A percentile compares a stretch with the other conserved stretches of the same genome.
These are phyloP conservation scores for Apeltes quadracus DNA, from an alignment of 2,113 vertebrate genomes.

Conservation along the genomic window DNA sequence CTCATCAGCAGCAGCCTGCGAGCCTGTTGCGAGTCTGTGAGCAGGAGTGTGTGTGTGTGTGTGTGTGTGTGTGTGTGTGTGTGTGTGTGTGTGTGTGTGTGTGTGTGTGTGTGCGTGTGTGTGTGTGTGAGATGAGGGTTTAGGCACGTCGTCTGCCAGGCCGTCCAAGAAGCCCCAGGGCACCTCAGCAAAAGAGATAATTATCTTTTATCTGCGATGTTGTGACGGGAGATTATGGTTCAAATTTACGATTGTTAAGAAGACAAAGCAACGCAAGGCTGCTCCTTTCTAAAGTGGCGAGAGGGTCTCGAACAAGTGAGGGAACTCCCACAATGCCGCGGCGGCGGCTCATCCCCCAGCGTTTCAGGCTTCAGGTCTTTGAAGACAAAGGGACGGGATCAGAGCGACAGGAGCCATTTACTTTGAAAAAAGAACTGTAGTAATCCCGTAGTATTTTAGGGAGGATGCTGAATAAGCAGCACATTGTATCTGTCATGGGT, in stretches of 20 bases:
- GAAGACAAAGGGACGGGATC: constrained; percentile 42
- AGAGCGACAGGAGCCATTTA: constrained; percentile 36
- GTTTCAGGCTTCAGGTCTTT: constrained; percentile 67
- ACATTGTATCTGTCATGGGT: neutral
- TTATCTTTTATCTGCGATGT: constrained; percentile 85
- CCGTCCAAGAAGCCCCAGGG: constrained; percentile 78
- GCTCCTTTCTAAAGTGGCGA: constrained; percentile 70
- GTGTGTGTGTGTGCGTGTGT: constrained; percentile 42
- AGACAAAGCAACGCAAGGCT: constrained; percentile 77
- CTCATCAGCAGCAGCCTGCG: constrained; percentile 13
- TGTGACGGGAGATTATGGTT: constrained; percentile 85
- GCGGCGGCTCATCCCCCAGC: constrained; percentile 60
- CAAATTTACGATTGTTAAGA: constrained; percentile 84
- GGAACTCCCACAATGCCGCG: constrained; percentile 74
- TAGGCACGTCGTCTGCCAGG: constrained; percentile 72
- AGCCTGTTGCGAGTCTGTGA: constrained; percentile 38
- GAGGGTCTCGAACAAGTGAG: constrained; percentile 66
- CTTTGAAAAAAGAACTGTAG: constrained; percentile 23
- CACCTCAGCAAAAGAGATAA: constrained; percentile 80
- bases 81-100: constrained; percentile 37
- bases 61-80: constrained; percentile 56
- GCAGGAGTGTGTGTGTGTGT: constrained; percentile 25
- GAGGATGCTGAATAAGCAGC: constrained; percentile 1
- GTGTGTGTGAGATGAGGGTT: constrained; percentile 66
- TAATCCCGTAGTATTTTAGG: constrained; percentile 52